These are phyloP conservation scores for Tenthredo notha DNA, from an alignment of 2,888 invertebrate genomes.

Conservation along the genomic window DNA sequence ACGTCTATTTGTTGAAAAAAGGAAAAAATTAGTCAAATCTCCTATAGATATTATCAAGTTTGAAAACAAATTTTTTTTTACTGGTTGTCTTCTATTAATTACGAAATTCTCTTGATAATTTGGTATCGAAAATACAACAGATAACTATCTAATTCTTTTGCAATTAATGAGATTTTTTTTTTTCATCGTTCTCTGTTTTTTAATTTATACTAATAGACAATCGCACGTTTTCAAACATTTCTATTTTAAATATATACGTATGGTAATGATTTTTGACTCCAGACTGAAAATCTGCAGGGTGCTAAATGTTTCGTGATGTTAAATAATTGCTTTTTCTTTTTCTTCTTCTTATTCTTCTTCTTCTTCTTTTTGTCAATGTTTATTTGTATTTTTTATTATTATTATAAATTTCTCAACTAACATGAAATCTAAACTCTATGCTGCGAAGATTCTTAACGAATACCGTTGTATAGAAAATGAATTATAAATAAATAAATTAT, in stretches of 20 bases:
- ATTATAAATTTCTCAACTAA: neutral
- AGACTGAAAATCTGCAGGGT: conserved; percentile 29
- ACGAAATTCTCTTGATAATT: neutral
- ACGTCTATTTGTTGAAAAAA: neutral
- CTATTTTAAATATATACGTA: neutral
- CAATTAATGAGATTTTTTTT: neutral
- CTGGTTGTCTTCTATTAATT: neutral
- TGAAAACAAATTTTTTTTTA: neutral
- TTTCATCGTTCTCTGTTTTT: neutral
- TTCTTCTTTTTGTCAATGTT: neutral
- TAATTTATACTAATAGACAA: neutral
- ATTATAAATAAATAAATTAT: conserved; percentile 28
- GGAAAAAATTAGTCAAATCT: neutral
- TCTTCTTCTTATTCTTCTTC: neutral
- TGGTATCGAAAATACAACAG: neutral
- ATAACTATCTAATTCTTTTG: neutral
- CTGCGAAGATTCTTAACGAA: neutral
- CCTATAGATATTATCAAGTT: neutral
- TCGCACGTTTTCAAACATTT: neutral
- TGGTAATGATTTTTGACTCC: neutral
- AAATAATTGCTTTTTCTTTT: no score
- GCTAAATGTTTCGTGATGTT: neutral
- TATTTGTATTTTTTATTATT: neutral
- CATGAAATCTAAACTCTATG: neutral
- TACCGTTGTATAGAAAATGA: conserved; percentile 8